Evolutionary conservation across 2,797 vertebrate species (phyloP), one percentile per base, ranked within the genome.

Genomic region (Acanthiza pusilla): DNA sequence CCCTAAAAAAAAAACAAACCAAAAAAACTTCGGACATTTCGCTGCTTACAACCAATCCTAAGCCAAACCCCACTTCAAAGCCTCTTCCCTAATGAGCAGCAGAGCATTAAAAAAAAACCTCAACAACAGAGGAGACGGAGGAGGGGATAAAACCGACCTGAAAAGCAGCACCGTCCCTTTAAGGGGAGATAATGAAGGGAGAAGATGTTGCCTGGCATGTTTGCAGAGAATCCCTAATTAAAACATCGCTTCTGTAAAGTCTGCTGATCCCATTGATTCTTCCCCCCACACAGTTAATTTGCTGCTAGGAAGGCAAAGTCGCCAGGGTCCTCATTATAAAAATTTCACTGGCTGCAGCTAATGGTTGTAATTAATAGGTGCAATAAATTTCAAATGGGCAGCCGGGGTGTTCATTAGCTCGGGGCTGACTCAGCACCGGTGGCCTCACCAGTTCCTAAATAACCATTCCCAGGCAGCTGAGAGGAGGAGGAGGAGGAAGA

Each of bases 311-410:
- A 96, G 96, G 95, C 95, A 55, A 86, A 97, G 91, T 94, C 95
- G 36, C 95, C 66, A 91, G 96, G 97, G 92, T 92, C 96, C 94
- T 97, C 97, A 96, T 91, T 94, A 95, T 91, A 95, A 96, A 96
- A 96, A 96, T 97, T 96, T 96, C 96, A 96, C 95, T 91, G 95
- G 97, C 96, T 96, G 88, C 65, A 71, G 94, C 92, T 96, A 97
- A 95, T 96, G 92, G 93, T 94, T 96, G 96, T 97, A 97, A 98
- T 97, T 97, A 97, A 97, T 97, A 97, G 97, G 97, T 96, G 96
- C 96, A 93, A 94, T 94, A 96, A 96, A 93, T 97, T 97, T 94
- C 94, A 95, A 96, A 71, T 95, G 97, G 96, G 97, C 95, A 96
- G 97, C 96, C 95, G 76, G 97, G 94, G 95, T 96, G 96, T 97